A percentile compares a stretch with the other conserved stretches of the same genome.
These are phyloP conservation scores for Erpornis zantholeuca DNA, from an alignment of 2,113 vertebrate genomes.

Conservation along the genomic window DNA sequence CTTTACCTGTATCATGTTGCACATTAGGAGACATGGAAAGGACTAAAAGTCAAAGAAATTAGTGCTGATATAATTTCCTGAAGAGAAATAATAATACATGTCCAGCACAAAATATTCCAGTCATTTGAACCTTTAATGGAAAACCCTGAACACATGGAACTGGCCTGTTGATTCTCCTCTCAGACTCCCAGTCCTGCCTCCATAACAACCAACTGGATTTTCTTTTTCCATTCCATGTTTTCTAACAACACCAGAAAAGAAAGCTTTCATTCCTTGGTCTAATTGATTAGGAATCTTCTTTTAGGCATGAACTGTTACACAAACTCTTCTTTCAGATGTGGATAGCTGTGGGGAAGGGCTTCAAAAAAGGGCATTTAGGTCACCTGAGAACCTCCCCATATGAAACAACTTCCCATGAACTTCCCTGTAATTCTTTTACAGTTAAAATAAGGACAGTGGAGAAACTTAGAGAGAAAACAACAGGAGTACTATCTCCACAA, in stretches of 20 bases:
- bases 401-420: neutral
- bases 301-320: neutral
- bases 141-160: neutral
- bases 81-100: neutral
- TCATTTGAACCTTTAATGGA: neutral
- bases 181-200: neutral
- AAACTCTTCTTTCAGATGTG: neutral
- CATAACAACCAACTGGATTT: neutral
- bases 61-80: neutral
- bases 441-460: neutral
- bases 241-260: neutral
- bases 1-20: neutral
- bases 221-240: neutral
- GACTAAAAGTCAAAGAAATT: neutral
- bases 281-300: neutral
- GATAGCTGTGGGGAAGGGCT: neutral
- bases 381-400: neutral
- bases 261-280: neutral
- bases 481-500: neutral
- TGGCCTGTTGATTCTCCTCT: neutral
- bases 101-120: neutral
- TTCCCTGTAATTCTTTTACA: neutral
- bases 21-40: neutral
- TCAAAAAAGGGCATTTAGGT: neutral
- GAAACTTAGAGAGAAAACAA: neutral